Base-by-base conservation (phyloP, 1,140 invertebrate species). In the Eriosoma lanigerum region DNA sequence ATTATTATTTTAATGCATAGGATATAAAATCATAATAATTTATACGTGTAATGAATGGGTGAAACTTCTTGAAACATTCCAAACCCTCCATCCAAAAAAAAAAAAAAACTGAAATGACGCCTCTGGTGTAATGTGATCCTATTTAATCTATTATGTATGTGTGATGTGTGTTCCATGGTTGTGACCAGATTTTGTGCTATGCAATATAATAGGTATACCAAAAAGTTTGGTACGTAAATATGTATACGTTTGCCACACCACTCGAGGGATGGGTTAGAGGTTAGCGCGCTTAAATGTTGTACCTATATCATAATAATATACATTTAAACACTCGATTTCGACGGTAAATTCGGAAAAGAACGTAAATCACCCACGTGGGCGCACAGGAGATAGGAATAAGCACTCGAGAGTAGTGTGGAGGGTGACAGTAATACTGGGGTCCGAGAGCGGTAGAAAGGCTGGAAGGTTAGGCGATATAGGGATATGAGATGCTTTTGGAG, bases 361-460 rank as follows among this genome's bases (percentile, higher is more conserved):
- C 64, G 66, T 68, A 68, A 68, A 68, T 68, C 66, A 68, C 21
- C 21, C 66, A 68, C 44, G 66, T 68, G 66, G 66, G 44, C 21
- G 46, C 29, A 46, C 21, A n/a, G 12, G 64, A 38, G 44, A 68
- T 21, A n/a, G 64, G 32, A 24, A 64, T 44, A 44, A n/a, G 2
- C 10, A 38, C 32, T 38, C 6, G 58, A 2, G 15, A 0, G 21
- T 13, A 3, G 21, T n/a, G n/a, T n/a, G 21, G 10, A 1, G 62
- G 64, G 64, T n/a, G n/a, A n/a, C n/a, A n/a, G 8, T 62, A 15
- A 32, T 38, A 17, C 60, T 17, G 10, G 29, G 26, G 29, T 15
- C 26, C 29, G 19, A 29, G 15, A 32, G 60, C 9, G 6, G 29
- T 12, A 24, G 60, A 10, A 1, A 29, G 58, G 24, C 17, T 38